Evolutionary conservation across 1,140 invertebrate genomes (phyloP), one percentile per base, ranked within the genome.

Genomic region (Brachionus asplanchnoidis): DNA sequence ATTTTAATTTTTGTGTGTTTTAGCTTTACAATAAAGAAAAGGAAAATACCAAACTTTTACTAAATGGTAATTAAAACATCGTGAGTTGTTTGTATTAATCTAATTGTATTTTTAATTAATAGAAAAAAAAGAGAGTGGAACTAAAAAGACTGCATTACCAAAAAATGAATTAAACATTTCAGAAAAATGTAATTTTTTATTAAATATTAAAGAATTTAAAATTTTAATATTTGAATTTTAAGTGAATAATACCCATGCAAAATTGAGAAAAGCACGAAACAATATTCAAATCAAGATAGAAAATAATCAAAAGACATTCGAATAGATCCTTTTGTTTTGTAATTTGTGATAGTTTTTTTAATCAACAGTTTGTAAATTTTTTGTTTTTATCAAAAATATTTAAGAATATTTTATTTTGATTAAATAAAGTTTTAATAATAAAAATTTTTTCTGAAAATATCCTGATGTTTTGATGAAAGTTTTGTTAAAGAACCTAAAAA

Each of bases 21-120:
- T 50, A 77, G 73, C 8, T 46, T 77, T 77, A 77, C 20, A 77
- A 77, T 20, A 77, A 50, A 20, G 73, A 77, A 50, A 77, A 77
- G 20, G 73, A 77, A 50, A 77, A 77, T 50, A 28, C 73, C 2
- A 77, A 50, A 9, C 20, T 73, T 42, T 42, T 73, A 42, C 42
- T 73, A n/a, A 73, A 73, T 8, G n/a, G 53, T 60, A 60, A 60
- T 8, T 60, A 14, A 46, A 46, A 46, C 14, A 46, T 1, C 3
- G 32, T 36, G 32, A 36, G 2, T 36, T 36, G 32, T 53, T 53
- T 50, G 12, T 20, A 60, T 2, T 60, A 8, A 20, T 60, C 8
- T 60, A 60, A 20, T 60, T 60, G 8, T 20, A 60, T 60, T 60
- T 60, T 17, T 60, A 36, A 70, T 36, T 68, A 32, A 14, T 6